phyloP scores from a whole-genome alignment of 1,140 invertebrate species.

The Zeugodacus cucurbitae region DNA sequence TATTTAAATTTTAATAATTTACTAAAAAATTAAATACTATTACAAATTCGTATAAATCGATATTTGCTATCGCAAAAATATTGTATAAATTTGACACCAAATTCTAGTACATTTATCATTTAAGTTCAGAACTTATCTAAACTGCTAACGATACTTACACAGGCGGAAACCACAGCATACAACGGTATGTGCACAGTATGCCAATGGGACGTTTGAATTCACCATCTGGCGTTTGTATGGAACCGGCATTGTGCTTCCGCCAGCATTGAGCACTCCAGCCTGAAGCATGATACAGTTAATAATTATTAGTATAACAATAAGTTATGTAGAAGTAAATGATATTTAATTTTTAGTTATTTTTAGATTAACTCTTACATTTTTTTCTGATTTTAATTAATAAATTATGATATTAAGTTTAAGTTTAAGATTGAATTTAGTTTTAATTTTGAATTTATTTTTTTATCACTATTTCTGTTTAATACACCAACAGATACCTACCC shows the following conservation, averaged over 20 bases:
- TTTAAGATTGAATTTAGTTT: neutral
- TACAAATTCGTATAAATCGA: too few species aligned
- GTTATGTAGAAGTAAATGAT: neutral
- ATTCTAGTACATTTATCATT: too few species aligned
- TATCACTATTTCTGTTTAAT: neutral
- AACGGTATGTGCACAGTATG: constrained; percentile 64
- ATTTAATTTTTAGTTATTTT: neutral
- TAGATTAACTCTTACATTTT: neutral
- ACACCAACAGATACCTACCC: neutral
- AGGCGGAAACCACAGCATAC: constrained; percentile 64
- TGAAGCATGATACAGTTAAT: constrained; percentile 9
- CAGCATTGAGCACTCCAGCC: constrained; percentile 63
- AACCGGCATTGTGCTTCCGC: constrained; percentile 63
- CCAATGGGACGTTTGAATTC: constrained; percentile 64
- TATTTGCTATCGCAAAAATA: too few species aligned
- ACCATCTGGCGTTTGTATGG: constrained; percentile 62
- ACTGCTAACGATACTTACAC: constrained; percentile 53
- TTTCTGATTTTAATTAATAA: neutral
- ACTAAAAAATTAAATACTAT: too few species aligned
- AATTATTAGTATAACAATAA: neutral
- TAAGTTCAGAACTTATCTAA: too few species aligned
- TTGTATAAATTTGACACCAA: too few species aligned
- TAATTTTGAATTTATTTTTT: neutral
- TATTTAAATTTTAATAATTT: too few species aligned
- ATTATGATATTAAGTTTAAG: neutral